These are phyloP conservation scores for Gila robusta DNA, from an alignment of 2,797 vertebrate genomes.

Conservation along the genomic window DNA sequence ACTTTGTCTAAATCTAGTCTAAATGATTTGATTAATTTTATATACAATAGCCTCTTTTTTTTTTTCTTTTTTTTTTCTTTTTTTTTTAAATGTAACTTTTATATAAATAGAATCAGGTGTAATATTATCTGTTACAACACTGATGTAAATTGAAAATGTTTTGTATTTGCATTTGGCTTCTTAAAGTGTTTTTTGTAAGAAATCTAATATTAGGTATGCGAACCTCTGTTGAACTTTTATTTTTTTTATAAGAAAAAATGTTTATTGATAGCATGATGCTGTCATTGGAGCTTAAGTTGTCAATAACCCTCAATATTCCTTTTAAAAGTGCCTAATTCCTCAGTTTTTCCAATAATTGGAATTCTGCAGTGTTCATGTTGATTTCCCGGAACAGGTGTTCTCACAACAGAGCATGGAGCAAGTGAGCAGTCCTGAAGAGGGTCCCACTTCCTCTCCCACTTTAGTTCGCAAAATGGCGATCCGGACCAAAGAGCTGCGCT, in stretches of 20 bases:
- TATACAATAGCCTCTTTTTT: not conserved
- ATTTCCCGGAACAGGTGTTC: slow-evolving; percentile 21
- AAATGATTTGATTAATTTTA: not conserved
- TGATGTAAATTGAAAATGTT: not conserved
- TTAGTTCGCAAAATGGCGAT: slow-evolving; percentile 93
- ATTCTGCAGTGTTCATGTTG: not conserved
- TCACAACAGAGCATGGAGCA: slow-evolving; percentile 44
- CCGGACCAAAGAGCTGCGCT: slow-evolving; percentile 89
- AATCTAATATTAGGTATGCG: not conserved
- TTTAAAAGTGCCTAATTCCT: not conserved
- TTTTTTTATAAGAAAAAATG: too few species aligned
- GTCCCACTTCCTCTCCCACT: slow-evolving; percentile 83
- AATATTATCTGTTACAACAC: too few species aligned
- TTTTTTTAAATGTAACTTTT: too few species aligned
- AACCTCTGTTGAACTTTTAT: not conserved
- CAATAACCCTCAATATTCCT: not conserved
- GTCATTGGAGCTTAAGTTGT: not conserved
- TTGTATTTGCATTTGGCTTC: not conserved
- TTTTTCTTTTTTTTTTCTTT: too few species aligned
- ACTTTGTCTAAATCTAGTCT: not conserved
- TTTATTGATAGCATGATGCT: not conserved
- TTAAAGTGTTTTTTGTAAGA: not conserved
- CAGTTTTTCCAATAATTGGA: not conserved
- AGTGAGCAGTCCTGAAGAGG: slow-evolving; percentile 75
- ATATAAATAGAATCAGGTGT: too few species aligned